Conservation (phyloP, 2,888 invertebrate genomes). For the Geophilus truncorum region DNA sequence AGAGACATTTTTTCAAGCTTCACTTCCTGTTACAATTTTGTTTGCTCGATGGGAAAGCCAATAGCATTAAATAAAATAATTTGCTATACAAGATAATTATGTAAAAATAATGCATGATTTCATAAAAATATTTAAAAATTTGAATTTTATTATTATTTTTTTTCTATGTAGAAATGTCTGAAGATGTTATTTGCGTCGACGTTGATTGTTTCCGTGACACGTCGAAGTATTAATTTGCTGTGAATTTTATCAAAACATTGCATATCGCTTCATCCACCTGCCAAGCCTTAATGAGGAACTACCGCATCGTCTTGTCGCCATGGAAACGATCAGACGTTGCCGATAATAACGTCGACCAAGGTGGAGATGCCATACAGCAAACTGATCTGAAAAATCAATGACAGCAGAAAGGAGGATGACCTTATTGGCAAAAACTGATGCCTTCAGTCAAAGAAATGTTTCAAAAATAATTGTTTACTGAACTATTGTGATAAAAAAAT, state of each 20-base stretch:
- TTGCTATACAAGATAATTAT: too few relatives aligned
- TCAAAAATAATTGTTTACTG: too few relatives aligned
- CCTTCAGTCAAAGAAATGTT: too few relatives aligned
- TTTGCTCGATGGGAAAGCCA: not conserved
- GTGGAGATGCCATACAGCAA: not conserved
- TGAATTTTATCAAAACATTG: not conserved
- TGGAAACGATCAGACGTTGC: not conserved
- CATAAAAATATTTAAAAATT: too few relatives aligned
- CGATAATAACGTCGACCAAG: not conserved
- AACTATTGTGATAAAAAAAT: too few relatives aligned
- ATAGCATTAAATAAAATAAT: not conserved
- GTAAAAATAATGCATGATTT: too few relatives aligned
- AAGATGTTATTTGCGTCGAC: too few relatives aligned
- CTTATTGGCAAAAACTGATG: not conserved
- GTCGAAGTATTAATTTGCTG: too few relatives aligned
- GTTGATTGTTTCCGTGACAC: too few relatives aligned
- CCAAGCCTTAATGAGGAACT: not conserved
- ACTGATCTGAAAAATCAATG: constrained; percentile 4
- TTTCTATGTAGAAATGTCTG: too few relatives aligned
- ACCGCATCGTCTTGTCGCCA: not conserved
- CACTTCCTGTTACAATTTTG: not conserved
- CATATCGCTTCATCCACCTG: not conserved
- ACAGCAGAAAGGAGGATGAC: not conserved
- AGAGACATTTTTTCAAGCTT: not conserved
- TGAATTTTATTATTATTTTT: too few relatives aligned